Evolutionary conservation across 2,113 vertebrate genomes (phyloP), one percentile per base, ranked within the genome.

Genomic region (Solea senegalensis): DNA sequence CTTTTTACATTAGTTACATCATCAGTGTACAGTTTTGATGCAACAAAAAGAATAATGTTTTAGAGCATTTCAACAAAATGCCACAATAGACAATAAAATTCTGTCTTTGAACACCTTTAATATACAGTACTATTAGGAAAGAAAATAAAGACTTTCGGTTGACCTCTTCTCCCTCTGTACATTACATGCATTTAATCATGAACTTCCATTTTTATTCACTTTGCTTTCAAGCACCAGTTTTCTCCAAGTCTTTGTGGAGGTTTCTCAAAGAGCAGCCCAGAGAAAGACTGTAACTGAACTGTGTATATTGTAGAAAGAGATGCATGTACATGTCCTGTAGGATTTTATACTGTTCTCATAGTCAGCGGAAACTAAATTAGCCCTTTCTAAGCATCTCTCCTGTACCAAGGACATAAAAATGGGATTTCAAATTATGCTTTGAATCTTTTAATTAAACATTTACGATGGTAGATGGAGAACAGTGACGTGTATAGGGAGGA

Each of bases 291-390:
- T 50, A 76, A 58, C 53, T n/a, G 69, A 82, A 80, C 70, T 79
- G 74, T 88, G 84, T 82, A 86, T 86, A 84, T 50, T 80, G 81
- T 90, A 86, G 86, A 86, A 86, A 81, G 82, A 86, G 58, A 83
- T 85, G 90, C 90, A 90, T 92, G 90, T 69, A 46, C 44, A 40
- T 34, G 70, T 85, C 72, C 67, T 70, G 80, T 72, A 78, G 75
- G 66, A 71, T 89, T 89, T 89, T 74, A 86, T 86, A 78, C 75
- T 50, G 45, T 61, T 85, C 48, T 40, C 28, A 58, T 49, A 62
- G 28, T 69, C 46, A 70, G 65, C 43, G 61, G 26, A 1, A 75
- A 70, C 54, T 28, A 57, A 76, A 53, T 55, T 16, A n/a, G 46
- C 72, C 65, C 62, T 72, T 82, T 80, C 28, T 68, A 57, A 87